Evolutionary conservation across 1,140 invertebrate species (phyloP), one percentile per base, ranked within the genome.

Genomic region (Centruroides vittatus): DNA sequence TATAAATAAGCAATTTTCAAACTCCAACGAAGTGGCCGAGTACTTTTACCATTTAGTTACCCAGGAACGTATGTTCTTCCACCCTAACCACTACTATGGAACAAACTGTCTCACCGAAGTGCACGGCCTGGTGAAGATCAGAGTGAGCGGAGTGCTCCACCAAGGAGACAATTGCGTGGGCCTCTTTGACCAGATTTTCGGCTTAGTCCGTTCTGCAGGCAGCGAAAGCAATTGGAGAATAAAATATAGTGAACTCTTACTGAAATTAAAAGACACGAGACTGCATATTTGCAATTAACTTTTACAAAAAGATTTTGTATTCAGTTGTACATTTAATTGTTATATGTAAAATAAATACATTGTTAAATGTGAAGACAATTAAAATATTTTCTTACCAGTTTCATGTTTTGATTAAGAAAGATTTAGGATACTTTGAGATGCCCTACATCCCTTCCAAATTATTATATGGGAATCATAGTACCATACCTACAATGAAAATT

Each of bases 181-280:
- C 5, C 69, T 81, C n/a, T 85, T 83, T 70, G 80, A 83, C 65
- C 80, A 83, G 66, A 66, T 76, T 13, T 84, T 84, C 72, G 78
- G 77, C 6, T 66, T 84, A 12, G 70, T 80, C 5, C 75, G 81
- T 84, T 73, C 82, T 82, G 1, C 73, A 70, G 59, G 67, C 67
- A 34, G 70, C 75, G 4, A 82, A 83, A 67, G 11, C 12, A 82
- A 80, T 65, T 84, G 79, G 77, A 83, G 82, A 70, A 78, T 82
- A 48, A 82, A 82, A 66, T 73, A 71, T 55, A 72, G 69, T 3
- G 35, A 34, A 13, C 5, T 56, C 6, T 47, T 12, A 7, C 6
- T 56, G 11, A 36, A 36, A 11, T 34, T 56, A 13, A 51, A 51
- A 13, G 5, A 3, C 5, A n/a, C 50, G 11, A 13, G 1, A 51